Base-by-base conservation (phyloP, 2,888 invertebrate genomes). In the Shargacucullia verbasci region DNA sequence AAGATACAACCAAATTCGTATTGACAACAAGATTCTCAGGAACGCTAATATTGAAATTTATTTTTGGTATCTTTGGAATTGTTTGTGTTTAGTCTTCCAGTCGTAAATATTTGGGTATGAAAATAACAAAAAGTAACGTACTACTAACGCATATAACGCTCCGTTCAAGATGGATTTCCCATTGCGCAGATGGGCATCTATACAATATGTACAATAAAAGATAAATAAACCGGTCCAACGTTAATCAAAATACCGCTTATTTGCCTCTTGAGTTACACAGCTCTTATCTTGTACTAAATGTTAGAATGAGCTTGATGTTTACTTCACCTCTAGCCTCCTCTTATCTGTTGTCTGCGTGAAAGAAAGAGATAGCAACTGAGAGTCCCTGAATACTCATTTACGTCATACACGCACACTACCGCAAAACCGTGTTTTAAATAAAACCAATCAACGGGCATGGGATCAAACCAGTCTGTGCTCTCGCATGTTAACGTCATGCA, bases 311-410 rank as follows among this genome's bases (percentile, higher is more conserved):
- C 38, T 45, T 40, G 25, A 50, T 81, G 74, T 79, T 80, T 76
- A 75, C 60, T 59, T 79, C 71, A 78, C 76, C 80, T 81, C 60
- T 81, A 65, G 53, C 76, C 79, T 56, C 39, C 59, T 67, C 63
- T 76, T 80, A 79, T 80, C 79, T 48, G 27, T 34, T 34, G 27
- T 35, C 45, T 34, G 35, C 34, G 45, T 12, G 60, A 12, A 46
- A 27, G 61, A 80, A 57, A 57, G 66, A 60, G 80, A 79, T 38
- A 25, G 63, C 43, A 52, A 64, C 47, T 60, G 59, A 59, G 55
- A 65, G 82, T 84, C 79, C 65, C 69, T 75, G 76, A 78, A 81
- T 75, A 60, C 45, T 41, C 53, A 34, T 55, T 68, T 72, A 75
- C 80, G 80, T 79, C 78, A 79, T 66, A 44, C 64, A 63, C 67